These are phyloP conservation scores for Phaedon cochleariae DNA, from an alignment of 2,888 invertebrate species.

Conservation along the genomic window DNA sequence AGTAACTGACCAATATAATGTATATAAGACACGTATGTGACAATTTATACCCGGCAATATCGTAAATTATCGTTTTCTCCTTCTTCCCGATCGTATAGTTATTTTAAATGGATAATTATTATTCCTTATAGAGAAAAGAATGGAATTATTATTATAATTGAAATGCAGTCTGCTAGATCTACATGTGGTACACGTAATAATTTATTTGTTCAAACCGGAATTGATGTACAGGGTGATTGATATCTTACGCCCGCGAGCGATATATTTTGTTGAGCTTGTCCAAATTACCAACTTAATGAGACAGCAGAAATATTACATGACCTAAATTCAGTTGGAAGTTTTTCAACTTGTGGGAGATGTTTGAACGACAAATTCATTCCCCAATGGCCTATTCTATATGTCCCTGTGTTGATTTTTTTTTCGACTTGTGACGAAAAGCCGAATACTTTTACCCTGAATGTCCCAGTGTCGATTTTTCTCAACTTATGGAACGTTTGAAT, in stretches of 20 bases:
- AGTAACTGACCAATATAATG: conserved; percentile 28
- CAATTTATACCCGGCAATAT: conserved; percentile 25
- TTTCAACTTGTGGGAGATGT: no score
- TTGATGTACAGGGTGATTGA: neutral
- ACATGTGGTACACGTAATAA: neutral
- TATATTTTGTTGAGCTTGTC: neutral
- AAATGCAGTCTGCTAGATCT: neutral
- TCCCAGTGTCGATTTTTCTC: no score
- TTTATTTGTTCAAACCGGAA: neutral
- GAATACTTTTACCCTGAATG: no score
- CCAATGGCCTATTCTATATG: no score
- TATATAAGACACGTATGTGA: conserved; percentile 28
- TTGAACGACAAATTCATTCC: no score
- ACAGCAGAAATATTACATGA: no score
- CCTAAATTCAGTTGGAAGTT: no score
- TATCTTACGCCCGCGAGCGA: neutral
- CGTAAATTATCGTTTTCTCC: conserved; percentile 25
- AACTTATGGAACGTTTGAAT: no score
- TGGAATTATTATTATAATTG: neutral
- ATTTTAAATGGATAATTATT: conserved; percentile 1
- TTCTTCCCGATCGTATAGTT: conserved; percentile 10
- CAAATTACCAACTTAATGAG: no score
- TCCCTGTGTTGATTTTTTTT: no score
- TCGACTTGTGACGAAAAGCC: no score
- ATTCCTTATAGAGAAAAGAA: neutral